Evolutionary conservation across 1,140 invertebrate species (phyloP), one percentile per base, ranked within the genome.

Genomic region (Bombus impatiens): DNA sequence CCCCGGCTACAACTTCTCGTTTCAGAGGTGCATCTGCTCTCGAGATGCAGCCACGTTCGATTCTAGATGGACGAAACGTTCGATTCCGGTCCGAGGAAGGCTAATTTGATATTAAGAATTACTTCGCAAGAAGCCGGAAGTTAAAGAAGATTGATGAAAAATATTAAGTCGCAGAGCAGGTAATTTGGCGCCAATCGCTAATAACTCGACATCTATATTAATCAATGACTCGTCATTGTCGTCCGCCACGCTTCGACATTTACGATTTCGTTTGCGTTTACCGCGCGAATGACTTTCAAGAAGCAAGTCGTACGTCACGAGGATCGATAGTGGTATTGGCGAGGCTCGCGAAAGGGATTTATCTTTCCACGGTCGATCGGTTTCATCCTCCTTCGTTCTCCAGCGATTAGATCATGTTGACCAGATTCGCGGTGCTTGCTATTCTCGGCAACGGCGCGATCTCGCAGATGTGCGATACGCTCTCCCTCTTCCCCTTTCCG

Each of bases 381-480:
- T 65, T 79, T 70, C 44, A 81, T 85, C 53, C 59, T 53, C 42
- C 28, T 42, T 6, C 84, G 59, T 89, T 71, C 70, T 77, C 57
- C 78, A 40, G 32, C 76, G 82, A 83, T 89, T 88, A 88, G 75
- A 86, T 89, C 86, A 87, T 68, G 78, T 12, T 75, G 87, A 82
- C 84, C 89, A 89, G 87, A 90, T 86, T 79, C 81, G 80, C 77
- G 76, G 40, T 47, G 59, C 65, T 42, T 68, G 87, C 78, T 90
- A 90, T 90, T 91, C 90, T 90, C 90, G 89, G 89, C 89, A 86
- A 53, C 88, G 65, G 79, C 62, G 70, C 44, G 88, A 10, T 87
- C 89, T 85, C 89, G 87, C 90, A 91, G 89, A 91, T 91, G 90
- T 85, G 28, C 59, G 28, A 59, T 59, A 28, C 28, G 57, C 28